Conservation (phyloP, 2,888 invertebrate species). For the Drosophila cognata region DNA sequence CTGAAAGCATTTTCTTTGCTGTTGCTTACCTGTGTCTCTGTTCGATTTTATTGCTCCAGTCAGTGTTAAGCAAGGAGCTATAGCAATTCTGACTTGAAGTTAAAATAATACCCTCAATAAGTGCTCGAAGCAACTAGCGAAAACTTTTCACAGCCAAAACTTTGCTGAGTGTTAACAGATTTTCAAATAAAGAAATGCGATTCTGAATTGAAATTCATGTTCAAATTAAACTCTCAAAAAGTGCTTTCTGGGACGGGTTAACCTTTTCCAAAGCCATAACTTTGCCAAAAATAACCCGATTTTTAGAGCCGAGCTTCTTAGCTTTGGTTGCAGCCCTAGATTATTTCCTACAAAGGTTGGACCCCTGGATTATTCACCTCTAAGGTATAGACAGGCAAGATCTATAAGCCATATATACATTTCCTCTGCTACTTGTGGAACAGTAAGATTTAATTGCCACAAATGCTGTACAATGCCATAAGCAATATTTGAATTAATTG, state of each 20-base stretch:
- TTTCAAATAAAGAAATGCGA: too few relatives aligned
- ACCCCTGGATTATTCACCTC: too few relatives aligned
- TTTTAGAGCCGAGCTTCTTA: too few relatives aligned
- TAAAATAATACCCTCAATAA: background rate
- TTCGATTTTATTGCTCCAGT: background rate
- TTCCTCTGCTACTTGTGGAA: background rate
- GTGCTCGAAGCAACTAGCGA: background rate
- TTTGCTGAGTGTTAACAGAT: background rate
- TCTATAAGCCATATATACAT: background rate
- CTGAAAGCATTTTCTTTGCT: conserved; percentile 8
- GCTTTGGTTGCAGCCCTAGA: too few relatives aligned
- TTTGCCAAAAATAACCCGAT: too few relatives aligned
- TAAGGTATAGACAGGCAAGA: too few relatives aligned
- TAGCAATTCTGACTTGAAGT: background rate
- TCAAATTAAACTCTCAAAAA: background rate
- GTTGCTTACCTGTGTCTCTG: conserved; percentile 3
- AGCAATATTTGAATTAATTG: background rate
- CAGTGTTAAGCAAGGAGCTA: background rate
- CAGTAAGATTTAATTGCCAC: background rate
- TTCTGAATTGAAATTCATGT: background rate
- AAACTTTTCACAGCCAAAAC: background rate
- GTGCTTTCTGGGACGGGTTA: too few relatives aligned
- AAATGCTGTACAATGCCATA: background rate
- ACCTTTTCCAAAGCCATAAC: too few relatives aligned
- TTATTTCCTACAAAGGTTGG: too few relatives aligned